A percentile compares a stretch with the other conserved stretches of the same genome.
Conservation (phyloP, 2,888 invertebrate genomes). For the Leptinotarsa rubiginosa region DNA sequence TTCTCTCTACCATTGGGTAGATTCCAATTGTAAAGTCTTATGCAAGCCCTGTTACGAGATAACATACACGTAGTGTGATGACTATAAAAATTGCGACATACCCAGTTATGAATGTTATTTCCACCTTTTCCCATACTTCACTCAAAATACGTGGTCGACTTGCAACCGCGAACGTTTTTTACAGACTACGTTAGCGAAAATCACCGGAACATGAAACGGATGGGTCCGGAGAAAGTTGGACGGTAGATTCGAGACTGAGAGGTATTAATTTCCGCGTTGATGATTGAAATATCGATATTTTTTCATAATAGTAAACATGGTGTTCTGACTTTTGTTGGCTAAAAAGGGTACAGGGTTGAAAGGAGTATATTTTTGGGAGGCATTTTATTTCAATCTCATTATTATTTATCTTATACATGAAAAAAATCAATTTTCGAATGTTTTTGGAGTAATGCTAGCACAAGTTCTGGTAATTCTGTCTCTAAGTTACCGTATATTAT, state of each 20-base stretch:
- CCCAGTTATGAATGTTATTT: slow-evolving; percentile 25
- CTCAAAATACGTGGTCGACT: slow-evolving; percentile 1
- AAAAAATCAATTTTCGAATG: too few relatives aligned
- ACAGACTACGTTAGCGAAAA: slow-evolving; percentile 14
- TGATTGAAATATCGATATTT: background rate
- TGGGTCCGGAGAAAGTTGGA: slow-evolving; percentile 36
- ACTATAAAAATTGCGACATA: slow-evolving; percentile 24
- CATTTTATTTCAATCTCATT: too few relatives aligned
- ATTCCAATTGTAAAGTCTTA: background rate
- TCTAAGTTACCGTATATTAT: too few relatives aligned
- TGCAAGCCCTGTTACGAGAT: background rate
- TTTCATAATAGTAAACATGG: background rate
- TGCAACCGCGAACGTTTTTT: background rate
- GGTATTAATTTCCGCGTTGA: background rate
- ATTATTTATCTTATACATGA: too few relatives aligned
- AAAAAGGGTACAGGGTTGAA: too few relatives aligned
- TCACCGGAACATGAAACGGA: slow-evolving; percentile 2
- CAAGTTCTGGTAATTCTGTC: too few relatives aligned
- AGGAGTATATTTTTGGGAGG: too few relatives aligned
- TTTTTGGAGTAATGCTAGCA: too few relatives aligned
- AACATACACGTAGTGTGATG: background rate
- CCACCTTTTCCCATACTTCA: slow-evolving; percentile 32
- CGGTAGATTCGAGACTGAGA: slow-evolving; percentile 24
- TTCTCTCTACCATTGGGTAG: too few relatives aligned
- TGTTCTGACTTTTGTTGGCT: too few relatives aligned